Conservation (phyloP, 2,797 vertebrate species). For the Alfaro cultratus region DNA sequence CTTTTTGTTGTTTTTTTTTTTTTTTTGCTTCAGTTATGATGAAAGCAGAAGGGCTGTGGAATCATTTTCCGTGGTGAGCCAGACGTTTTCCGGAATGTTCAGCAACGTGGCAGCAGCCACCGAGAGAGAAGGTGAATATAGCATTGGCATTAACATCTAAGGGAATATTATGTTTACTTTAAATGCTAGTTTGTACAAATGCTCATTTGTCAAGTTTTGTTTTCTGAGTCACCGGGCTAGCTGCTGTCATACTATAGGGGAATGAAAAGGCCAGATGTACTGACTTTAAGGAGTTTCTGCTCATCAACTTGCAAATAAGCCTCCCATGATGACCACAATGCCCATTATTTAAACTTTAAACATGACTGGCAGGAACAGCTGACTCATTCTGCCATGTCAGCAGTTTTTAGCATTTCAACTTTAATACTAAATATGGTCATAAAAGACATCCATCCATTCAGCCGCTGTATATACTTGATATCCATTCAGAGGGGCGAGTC, state of each 20-base stretch:
- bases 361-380: neutral
- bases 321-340: neutral
- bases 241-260: neutral
- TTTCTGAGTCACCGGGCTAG: neutral
- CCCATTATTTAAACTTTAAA: neutral
- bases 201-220: neutral
- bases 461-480: neutral
- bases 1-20: neutral
- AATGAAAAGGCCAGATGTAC: neutral
- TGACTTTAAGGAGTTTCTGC: neutral
- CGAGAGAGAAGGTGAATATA: constrained; percentile 78
- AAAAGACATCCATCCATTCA: neutral
- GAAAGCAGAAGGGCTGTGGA: constrained; percentile 81
- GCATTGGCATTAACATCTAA: neutral
- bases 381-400: neutral
- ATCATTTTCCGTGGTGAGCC: constrained; percentile 70
- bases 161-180: neutral
- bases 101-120: constrained; percentile 82
- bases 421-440: neutral
- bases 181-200: neutral
- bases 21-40: constrained; percentile 79
- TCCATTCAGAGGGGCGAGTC: neutral
- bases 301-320: neutral
- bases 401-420: neutral
- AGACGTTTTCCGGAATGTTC: constrained; percentile 77